Percentiles rank a stretch among this genome's conserved stretches.
These are phyloP conservation scores for Schizopygopsis pylzovi DNA, from an alignment of 2,797 vertebrate species.

Conservation along the genomic window DNA sequence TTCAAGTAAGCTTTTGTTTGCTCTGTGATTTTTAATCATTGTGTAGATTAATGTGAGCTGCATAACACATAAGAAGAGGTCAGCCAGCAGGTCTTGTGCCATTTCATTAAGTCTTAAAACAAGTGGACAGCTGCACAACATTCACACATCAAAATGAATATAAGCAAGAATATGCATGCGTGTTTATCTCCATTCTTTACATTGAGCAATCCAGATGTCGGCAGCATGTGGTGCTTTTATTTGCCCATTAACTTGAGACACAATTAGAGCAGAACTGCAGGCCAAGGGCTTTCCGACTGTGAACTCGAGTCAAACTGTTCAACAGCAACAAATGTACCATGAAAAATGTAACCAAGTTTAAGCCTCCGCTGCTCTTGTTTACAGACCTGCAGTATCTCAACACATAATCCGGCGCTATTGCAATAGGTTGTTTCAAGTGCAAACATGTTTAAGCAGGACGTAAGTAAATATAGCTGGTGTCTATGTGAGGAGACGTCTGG, in stretches of 20 bases:
- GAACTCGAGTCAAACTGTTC: conserved; percentile 43
- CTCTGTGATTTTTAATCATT: conserved; percentile 8
- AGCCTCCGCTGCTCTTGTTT: conserved; percentile 71
- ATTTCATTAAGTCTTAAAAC: conserved; percentile 39
- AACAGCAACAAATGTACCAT: conserved; percentile 29
- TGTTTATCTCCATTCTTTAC: conserved; percentile 47
- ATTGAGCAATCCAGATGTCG: conserved; percentile 47
- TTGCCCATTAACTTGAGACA: conserved; percentile 47
- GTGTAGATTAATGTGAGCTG: neutral
- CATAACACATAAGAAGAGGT: conserved; percentile 17
- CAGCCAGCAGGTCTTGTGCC: conserved; percentile 18
- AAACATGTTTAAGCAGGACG: conserved; percentile 72
- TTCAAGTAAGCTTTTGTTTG: conserved; percentile 1
- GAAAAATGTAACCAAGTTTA: conserved; percentile 54
- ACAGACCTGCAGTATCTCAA: conserved; percentile 60
- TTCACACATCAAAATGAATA: conserved; percentile 40
- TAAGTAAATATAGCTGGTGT: conserved; percentile 73
- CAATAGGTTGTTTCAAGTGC: conserved; percentile 68
- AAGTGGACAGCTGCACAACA: conserved; percentile 31
- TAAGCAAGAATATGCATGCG: conserved; percentile 5
- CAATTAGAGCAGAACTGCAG: conserved; percentile 47
- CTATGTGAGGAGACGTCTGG: conserved; percentile 59
- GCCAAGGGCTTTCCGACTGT: conserved; percentile 40
- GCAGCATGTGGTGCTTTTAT: conserved; percentile 48
- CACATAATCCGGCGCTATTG: conserved; percentile 65